phyloP scores from a whole-genome alignment of 2,888 invertebrate species.

The Rhamnusium bicolor region DNA sequence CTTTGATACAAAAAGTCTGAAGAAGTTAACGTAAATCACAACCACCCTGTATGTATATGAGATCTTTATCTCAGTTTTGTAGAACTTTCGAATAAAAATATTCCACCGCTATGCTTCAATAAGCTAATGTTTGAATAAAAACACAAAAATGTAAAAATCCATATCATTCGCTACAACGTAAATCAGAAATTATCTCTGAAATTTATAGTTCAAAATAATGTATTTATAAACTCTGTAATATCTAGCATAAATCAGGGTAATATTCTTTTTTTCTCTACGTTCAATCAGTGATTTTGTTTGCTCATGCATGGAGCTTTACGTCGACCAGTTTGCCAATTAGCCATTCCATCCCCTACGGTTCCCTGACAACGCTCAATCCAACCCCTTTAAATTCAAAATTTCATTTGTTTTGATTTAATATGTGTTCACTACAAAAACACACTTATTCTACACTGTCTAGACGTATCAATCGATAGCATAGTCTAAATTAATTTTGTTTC shows the following conservation, averaged over 20 bases:
- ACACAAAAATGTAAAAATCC: constrained; percentile 5
- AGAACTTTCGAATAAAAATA: not conserved
- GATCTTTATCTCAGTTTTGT: not conserved
- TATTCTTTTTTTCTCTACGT: constrained; percentile 49
- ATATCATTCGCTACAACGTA: not conserved
- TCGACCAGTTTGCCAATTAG: constrained; percentile 56
- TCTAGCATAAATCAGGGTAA: constrained; percentile 49
- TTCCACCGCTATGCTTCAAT: not conserved
- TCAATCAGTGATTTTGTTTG: constrained; percentile 55
- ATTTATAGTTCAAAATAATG: constrained; percentile 32
- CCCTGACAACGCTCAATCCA: constrained; percentile 49
- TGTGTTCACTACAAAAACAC: constrained; percentile 47
- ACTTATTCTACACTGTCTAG: constrained; percentile 33
- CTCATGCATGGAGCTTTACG: constrained; percentile 52
- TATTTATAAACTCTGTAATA: constrained; percentile 40
- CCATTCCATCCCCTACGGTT: constrained; percentile 47
- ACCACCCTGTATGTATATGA: not conserved
- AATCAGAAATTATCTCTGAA: constrained; percentile 28
- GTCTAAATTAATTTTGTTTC: not conserved
- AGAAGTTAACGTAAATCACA: too few relatives aligned
- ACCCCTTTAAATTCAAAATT: constrained; percentile 53
- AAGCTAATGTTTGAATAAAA: not conserved
- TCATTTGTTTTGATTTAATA: constrained; percentile 53
- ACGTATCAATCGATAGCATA: constrained; percentile 26
- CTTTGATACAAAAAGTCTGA: too few relatives aligned